Percentiles rank a stretch among this genome's conserved stretches.
These are phyloP conservation scores for Epizoanthus ramosus DNA, from an alignment of 92 coral and sea anemone genomes.

Conservation along the genomic window DNA sequence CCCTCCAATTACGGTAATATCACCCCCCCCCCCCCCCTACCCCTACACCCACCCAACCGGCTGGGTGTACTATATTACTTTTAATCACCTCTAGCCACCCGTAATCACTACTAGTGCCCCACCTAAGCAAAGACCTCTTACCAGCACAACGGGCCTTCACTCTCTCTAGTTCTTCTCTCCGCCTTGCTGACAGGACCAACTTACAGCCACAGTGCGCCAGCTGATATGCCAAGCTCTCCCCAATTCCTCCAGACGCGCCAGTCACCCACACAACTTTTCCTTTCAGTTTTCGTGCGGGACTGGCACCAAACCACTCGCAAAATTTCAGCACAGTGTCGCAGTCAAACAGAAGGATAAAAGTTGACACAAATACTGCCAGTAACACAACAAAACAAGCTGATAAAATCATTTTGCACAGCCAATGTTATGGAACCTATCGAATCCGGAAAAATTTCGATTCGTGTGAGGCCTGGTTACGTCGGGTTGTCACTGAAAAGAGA, in stretches of 20 bases:
- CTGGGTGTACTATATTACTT: too few relatives aligned
- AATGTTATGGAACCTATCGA: too few relatives aligned
- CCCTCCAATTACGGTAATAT: too few relatives aligned
- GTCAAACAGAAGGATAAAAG: slow-evolving; percentile 57
- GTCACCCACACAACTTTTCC: slow-evolving; percentile 96
- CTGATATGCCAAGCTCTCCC: slow-evolving; percentile 87
- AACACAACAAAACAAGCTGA: slow-evolving; percentile 33
- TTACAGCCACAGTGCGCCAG: slow-evolving; percentile 86
- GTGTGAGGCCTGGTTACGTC: too few relatives aligned
- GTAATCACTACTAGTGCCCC: too few relatives aligned
- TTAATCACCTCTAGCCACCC: too few relatives aligned
- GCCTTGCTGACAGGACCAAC: slow-evolving; percentile 84
- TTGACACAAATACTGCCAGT: slow-evolving; percentile 24
- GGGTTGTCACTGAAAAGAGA: too few relatives aligned
- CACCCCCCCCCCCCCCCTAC: too few relatives aligned
- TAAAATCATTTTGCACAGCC: not conserved
- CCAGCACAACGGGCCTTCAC: slow-evolving; percentile 83
- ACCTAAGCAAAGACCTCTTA: slow-evolving; percentile 24
- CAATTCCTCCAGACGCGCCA: slow-evolving; percentile 96
- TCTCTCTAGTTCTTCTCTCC: slow-evolving; percentile 84
- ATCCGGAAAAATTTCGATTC: too few relatives aligned
- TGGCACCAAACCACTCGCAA: slow-evolving; percentile 76
- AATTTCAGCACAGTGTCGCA: slow-evolving; percentile 85
- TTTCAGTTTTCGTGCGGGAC: slow-evolving; percentile 74
- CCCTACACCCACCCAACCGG: too few relatives aligned